Conservation (phyloP, 2,113 vertebrate genomes). For the Eclectus roratus region DNA sequence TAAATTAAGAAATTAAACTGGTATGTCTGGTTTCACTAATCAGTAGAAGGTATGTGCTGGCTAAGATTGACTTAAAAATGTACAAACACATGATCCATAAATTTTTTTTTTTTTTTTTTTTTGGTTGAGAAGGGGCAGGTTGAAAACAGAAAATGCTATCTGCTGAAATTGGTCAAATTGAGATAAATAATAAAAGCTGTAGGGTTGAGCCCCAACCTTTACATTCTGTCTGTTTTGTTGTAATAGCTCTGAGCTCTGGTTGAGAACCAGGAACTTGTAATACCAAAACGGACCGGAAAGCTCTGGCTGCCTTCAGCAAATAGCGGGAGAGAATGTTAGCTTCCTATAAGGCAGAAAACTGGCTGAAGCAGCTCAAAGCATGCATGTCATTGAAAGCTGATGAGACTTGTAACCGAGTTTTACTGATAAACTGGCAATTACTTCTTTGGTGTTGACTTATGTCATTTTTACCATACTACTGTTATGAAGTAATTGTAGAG, state of each 20-base stretch:
- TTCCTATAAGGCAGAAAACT: neutral
- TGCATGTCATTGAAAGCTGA: fast-evolving
- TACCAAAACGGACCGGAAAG: neutral
- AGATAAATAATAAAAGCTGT: neutral
- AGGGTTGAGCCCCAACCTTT: neutral
- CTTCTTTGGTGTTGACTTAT: neutral
- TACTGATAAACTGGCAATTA: neutral
- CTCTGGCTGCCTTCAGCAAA: neutral
- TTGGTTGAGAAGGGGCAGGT: neutral
- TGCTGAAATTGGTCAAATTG: neutral
- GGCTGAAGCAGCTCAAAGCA: neutral
- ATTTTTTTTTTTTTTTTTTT: neutral
- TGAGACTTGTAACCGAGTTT: neutral
- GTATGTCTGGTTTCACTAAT: neutral
- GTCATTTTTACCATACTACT: neutral
- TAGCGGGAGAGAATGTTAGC: fast-evolving
- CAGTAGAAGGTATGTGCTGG: neutral
- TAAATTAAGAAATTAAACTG: neutral
- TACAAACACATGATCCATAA: neutral
- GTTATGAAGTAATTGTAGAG: neutral
- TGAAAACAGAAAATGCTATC: neutral
- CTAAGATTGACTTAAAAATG: neutral
- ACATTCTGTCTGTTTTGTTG: neutral
- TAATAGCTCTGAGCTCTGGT: neutral
- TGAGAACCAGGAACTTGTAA: neutral